These are phyloP conservation scores for Meiosimyza decipiens DNA, from an alignment of 2,888 invertebrate species.

Conservation along the genomic window DNA sequence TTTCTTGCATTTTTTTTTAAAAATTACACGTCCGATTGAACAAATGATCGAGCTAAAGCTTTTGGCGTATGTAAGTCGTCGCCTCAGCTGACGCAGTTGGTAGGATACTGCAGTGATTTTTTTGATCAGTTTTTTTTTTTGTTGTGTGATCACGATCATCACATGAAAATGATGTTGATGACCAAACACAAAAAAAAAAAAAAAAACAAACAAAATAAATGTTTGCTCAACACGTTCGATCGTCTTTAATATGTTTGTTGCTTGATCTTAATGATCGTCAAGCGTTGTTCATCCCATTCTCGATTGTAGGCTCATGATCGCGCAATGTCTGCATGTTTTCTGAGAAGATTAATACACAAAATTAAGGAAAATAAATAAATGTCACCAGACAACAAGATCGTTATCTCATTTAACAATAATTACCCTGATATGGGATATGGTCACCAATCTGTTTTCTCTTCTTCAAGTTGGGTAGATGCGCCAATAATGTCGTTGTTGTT, in stretches of 20 bases:
- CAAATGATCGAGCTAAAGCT: constrained; percentile 23
- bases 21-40: background rate
- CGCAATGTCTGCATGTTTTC: constrained; percentile 48
- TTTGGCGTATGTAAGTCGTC: background rate
- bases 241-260: constrained; percentile 4
- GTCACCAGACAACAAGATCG: constrained; percentile 67
- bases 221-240: constrained; percentile 33
- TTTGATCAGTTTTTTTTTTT: constrained; percentile 7
- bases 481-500: constrained; percentile 28
- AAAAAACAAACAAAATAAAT: constrained; percentile 18
- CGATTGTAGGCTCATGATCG: too few species aligned
- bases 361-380: constrained; percentile 68
- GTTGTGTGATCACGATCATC: constrained; percentile 20
- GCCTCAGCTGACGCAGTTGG: background rate
- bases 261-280: too few species aligned
- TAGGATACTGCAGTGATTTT: constrained; percentile 16
- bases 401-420: constrained; percentile 68
- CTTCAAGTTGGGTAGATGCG: constrained; percentile 17
- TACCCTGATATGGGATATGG: constrained; percentile 68
- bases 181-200: background rate
- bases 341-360: constrained; percentile 67
- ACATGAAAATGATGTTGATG: constrained; percentile 29
- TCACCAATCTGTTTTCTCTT: constrained; percentile 63
- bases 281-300: too few species aligned
- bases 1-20: background rate